Conservation (phyloP, 2,888 invertebrate genomes). For the Dynastes hyllus region DNA sequence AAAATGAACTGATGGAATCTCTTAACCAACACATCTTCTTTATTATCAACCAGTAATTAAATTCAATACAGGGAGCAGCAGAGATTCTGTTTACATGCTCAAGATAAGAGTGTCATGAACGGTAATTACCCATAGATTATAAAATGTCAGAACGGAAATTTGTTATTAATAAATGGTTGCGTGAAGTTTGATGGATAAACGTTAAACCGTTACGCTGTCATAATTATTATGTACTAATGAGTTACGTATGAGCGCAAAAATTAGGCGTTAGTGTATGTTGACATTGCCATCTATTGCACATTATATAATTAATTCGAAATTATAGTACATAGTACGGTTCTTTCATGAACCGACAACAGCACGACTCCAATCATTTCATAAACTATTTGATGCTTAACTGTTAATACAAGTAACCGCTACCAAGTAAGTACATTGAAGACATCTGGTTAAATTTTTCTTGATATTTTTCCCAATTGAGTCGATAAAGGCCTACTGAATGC, state of each 20-base stretch:
- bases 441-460: too few relatives aligned
- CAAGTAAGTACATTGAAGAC: too few relatives aligned
- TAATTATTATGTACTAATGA: slow-evolving; percentile 27
- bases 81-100: slow-evolving; percentile 16
- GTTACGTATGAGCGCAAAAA: neutral
- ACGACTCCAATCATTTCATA: neutral
- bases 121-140: slow-evolving; percentile 36
- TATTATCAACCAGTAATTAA: slow-evolving; percentile 40
- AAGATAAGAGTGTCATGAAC: slow-evolving; percentile 30
- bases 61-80: slow-evolving; percentile 34
- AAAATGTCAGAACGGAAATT: slow-evolving; percentile 35
- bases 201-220: slow-evolving; percentile 14
- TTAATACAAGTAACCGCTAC: too few relatives aligned
- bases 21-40: slow-evolving; percentile 40
- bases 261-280: slow-evolving; percentile 13
- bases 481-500: too few relatives aligned
- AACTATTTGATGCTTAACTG: slow-evolving; percentile 5
- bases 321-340: neutral
- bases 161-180: slow-evolving; percentile 39
- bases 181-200: slow-evolving; percentile 9
- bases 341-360: neutral
- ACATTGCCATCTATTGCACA: neutral
- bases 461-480: too few relatives aligned
- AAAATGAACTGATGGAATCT: slow-evolving; percentile 43
- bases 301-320: slow-evolving; percentile 21